Base-by-base conservation (phyloP, 2,113 vertebrate genomes). In the Ifrita kowaldi region DNA sequence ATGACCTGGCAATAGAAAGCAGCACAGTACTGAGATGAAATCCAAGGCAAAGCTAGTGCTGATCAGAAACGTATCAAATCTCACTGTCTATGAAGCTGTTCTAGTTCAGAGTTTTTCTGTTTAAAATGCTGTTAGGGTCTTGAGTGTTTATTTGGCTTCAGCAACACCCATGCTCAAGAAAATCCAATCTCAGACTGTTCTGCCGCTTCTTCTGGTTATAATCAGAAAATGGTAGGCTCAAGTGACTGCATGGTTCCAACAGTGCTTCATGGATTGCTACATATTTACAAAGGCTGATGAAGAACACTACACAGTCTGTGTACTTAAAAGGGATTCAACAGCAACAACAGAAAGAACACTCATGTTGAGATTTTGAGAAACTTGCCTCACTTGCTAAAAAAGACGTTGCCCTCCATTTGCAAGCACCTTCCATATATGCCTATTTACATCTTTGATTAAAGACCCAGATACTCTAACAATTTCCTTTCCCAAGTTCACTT, bases 11-110 rank as follows among this genome's bases (percentile, higher is more conserved):
- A 84, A 30, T 3, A 68, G 35, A 76, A 77, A 9, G 22, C 28
- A 94, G 33, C 24, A 49, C 0, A 0, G 39, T 16, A 17, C 44
- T 50, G 20, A 56, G 1, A 8, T 2, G 2, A 75, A 75, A 75
- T 44, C 32, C 55, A 78, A 60, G 28, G 46, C 35, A 71, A 47
- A 93, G 44, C 4, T 37, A 23, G 14, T 12, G n/a, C 23, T 90
- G 32, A 12, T 74, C 41, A 85, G 79, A 65, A 70, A 78, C 5
- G 1, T 20, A 80, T 32, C 57, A 84, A 16, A 59, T 32, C 41
- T 44, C 52, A 44, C 49, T 35, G n/a, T 12, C 28, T 30, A 0
- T 27, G 47, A 53, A 71, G 35, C 9, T 41, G 8, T 41, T 75
- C 32, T 65, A 35, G 56, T 57, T 91, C 52, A 37, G 24, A 64